phyloP scores from a whole-genome alignment of 1,140 invertebrate genomes.

The Neocloeon triangulifer region DNA sequence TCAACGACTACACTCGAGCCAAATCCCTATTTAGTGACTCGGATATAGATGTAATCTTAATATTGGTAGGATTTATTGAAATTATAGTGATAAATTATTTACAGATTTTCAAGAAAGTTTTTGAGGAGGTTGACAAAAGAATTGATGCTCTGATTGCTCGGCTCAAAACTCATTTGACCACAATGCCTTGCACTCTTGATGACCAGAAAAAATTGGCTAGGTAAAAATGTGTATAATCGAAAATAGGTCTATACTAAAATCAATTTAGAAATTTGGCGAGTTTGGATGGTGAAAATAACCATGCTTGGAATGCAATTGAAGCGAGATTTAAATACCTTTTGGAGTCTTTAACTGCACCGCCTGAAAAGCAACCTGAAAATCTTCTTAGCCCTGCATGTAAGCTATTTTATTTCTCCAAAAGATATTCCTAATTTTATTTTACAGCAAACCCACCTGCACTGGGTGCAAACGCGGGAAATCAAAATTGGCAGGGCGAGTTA shows the following conservation, averaged over 20 bases:
- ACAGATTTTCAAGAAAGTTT: slow-evolving; percentile 61
- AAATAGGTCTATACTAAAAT: background rate
- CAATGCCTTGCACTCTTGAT: slow-evolving; percentile 67
- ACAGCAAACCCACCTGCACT: slow-evolving; percentile 53
- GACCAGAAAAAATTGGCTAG: slow-evolving; percentile 83
- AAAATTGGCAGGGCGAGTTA: too few relatives aligned
- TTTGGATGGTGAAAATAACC: slow-evolving; percentile 55
- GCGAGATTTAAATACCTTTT: background rate
- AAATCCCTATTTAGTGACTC: slow-evolving; percentile 91
- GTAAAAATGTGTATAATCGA: slow-evolving; percentile 7
- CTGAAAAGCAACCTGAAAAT: too few relatives aligned
- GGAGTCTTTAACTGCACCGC: too few relatives aligned
- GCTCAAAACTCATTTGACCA: slow-evolving; percentile 54
- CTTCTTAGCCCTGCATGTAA: too few relatives aligned
- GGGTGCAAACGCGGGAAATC: too few relatives aligned
- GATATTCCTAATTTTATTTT: too few relatives aligned
- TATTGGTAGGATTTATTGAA: slow-evolving; percentile 4
- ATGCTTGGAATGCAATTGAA: slow-evolving; percentile 78
- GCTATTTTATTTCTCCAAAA: too few relatives aligned
- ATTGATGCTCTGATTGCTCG: slow-evolving; percentile 63
- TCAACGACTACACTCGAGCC: slow-evolving; percentile 92
- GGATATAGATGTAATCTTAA: slow-evolving; percentile 57
- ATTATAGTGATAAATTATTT: too few relatives aligned
- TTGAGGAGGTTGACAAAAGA: slow-evolving; percentile 73
- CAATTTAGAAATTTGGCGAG: slow-evolving; percentile 26